These are phyloP conservation scores for Ammodytes dubius DNA, from an alignment of 2,113 vertebrate species.

Conservation along the genomic window DNA sequence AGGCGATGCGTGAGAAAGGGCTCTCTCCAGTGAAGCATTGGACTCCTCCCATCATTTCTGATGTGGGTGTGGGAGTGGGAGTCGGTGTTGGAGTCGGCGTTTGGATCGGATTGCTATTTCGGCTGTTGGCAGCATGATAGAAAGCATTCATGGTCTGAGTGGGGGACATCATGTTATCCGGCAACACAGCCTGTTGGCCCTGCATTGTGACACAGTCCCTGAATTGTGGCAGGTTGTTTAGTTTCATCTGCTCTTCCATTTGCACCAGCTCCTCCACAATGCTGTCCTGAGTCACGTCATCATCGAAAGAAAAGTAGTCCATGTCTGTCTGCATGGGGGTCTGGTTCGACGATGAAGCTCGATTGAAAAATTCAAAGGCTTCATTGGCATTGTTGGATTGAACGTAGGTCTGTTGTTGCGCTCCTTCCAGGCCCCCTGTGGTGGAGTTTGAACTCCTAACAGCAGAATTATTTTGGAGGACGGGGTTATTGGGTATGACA, in stretches of 20 bases:
- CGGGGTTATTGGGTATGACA: constrained; percentile 78
- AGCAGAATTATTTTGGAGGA: constrained; percentile 82
- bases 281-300: constrained; percentile 98
- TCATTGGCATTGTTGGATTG: constrained; percentile 75
- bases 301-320: constrained; percentile 94
- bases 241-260: constrained; percentile 99
- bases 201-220: constrained; percentile 86
- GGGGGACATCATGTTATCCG: constrained; percentile 83
- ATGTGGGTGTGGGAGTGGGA: constrained; percentile 91
- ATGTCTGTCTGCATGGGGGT: constrained; percentile 88
- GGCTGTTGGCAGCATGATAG: constrained; percentile 89
- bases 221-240: constrained; percentile 89
- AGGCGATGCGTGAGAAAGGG: constrained; percentile 91
- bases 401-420: constrained; percentile 82
- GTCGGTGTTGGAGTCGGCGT: constrained; percentile 89
- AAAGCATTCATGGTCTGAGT: constrained; percentile 86
- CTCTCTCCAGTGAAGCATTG: constrained; percentile 92
- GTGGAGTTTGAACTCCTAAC: constrained; percentile 86
- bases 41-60: constrained; percentile 90
- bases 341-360: constrained; percentile 86
- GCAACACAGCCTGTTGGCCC: constrained; percentile 82
- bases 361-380: constrained; percentile 78
- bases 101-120: constrained; percentile 87
- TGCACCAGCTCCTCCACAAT: constrained; percentile 98
- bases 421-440: constrained; percentile 80